phyloP scores from a whole-genome alignment of 2,113 vertebrate species.

The Ia io region DNA sequence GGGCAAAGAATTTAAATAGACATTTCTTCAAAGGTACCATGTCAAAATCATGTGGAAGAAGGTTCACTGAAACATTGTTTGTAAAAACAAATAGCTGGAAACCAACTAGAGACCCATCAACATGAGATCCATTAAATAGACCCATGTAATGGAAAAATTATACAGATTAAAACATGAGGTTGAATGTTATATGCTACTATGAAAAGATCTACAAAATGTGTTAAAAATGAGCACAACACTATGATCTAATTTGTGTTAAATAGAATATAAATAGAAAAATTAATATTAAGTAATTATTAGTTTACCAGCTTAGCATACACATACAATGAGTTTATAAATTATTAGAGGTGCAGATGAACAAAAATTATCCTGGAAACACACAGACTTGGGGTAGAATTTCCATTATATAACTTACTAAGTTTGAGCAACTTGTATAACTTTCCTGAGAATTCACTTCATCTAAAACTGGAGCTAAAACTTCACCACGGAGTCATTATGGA shows the following conservation, averaged over 20 bases:
- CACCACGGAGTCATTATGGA: neutral
- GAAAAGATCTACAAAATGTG: neutral
- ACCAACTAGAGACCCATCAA: neutral
- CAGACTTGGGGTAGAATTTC: neutral
- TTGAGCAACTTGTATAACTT: neutral
- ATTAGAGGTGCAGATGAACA: neutral
- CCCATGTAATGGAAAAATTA: neutral
- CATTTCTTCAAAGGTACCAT: neutral
- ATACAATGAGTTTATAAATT: neutral
- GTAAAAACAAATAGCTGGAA: neutral
- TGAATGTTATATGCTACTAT: neutral
- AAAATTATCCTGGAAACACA: neutral
- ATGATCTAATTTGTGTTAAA: neutral
- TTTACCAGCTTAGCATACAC: neutral
- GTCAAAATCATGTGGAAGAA: neutral
- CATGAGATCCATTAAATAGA: neutral
- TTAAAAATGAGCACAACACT: neutral
- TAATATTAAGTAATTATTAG: neutral
- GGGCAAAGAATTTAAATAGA: neutral
- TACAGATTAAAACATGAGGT: neutral
- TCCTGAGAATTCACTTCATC: neutral
- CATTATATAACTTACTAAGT: neutral
- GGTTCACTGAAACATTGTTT: neutral
- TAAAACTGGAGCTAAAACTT: neutral
- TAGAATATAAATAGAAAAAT: neutral